Evolutionary conservation across 2,113 vertebrate species (phyloP).

Genomic region (Pionites leucogaster): DNA sequence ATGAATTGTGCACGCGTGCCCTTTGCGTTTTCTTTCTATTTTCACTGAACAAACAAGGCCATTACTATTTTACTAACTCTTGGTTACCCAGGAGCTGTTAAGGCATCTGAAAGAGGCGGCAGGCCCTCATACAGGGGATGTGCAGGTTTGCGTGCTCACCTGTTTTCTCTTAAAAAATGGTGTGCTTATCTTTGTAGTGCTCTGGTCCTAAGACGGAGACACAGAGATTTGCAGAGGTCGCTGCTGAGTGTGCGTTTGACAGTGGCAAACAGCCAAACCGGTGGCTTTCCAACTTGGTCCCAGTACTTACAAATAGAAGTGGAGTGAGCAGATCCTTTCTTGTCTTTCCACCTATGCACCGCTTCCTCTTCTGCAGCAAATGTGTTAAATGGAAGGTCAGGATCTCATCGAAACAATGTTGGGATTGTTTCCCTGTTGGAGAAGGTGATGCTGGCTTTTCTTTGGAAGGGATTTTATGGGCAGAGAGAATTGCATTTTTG

Average conservation of each 20-base stretch:
- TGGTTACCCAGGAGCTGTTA: neutral
- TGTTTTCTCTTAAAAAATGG: neutral
- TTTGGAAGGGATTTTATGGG: neutral
- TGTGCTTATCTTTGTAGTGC: neutral
- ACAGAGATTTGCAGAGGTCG: neutral
- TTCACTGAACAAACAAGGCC: neutral
- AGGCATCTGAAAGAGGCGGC: neutral
- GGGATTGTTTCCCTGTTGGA: neutral
- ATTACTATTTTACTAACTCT: neutral
- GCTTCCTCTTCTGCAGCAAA: neutral
- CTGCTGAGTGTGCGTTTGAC: accelerated
- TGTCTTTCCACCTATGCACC: accelerated
- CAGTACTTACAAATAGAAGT: neutral
- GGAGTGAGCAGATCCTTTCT: neutral
- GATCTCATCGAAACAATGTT: neutral
- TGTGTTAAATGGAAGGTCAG: neutral
- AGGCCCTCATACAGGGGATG: neutral
- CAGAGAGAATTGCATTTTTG: neutral
- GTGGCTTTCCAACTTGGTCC: neutral
- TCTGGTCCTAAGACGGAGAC: neutral
- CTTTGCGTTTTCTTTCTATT: neutral
- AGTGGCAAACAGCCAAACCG: neutral
- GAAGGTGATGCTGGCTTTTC: neutral
- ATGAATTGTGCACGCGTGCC: neutral
- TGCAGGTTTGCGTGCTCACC: neutral